Percentiles rank a stretch among this genome's conserved stretches.
Conservation (phyloP, 2,797 vertebrate genomes). For the Naso thynnoides region DNA sequence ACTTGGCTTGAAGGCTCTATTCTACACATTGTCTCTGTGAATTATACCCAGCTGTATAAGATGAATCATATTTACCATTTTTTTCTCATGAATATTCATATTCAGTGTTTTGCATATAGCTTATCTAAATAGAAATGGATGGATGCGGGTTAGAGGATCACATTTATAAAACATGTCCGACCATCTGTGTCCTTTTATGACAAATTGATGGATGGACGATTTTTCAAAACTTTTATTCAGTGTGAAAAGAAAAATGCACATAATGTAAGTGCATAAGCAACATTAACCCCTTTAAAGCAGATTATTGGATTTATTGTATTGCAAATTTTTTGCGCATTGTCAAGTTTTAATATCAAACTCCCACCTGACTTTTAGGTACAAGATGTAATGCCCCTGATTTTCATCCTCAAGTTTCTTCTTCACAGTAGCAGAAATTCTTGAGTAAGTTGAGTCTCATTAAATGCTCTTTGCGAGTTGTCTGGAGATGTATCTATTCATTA, state of each 20-base stretch:
- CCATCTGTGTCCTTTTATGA: slow-evolving; percentile 68
- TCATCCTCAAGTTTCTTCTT: slow-evolving; percentile 59
- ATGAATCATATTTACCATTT: slow-evolving; percentile 80
- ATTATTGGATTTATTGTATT: slow-evolving; percentile 21
- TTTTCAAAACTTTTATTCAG: slow-evolving; percentile 66
- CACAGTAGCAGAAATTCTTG: slow-evolving; percentile 61
- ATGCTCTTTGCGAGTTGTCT: slow-evolving; percentile 86
- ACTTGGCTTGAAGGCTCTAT: slow-evolving; percentile 58
- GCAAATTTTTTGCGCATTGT: slow-evolving; percentile 52
- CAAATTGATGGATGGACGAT: slow-evolving; percentile 31
- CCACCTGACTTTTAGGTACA: slow-evolving; percentile 60
- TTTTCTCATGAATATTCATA: slow-evolving; percentile 78
- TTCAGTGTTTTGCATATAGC: slow-evolving; percentile 69
- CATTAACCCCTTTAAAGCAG: slow-evolving; percentile 1
- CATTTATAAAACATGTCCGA: slow-evolving; percentile 48
- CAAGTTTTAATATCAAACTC: slow-evolving; percentile 49
- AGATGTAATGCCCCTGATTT: slow-evolving; percentile 65
- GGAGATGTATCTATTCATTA: slow-evolving; percentile 91
- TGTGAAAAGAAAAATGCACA: slow-evolving; percentile 53
- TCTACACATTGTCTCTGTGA: slow-evolving; percentile 66
- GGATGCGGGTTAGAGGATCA: slow-evolving; percentile 44
- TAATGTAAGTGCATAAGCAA: slow-evolving; percentile 32
- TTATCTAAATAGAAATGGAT: slow-evolving; percentile 53
- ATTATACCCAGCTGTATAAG: slow-evolving; percentile 77
- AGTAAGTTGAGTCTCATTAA: slow-evolving; percentile 84